Conservation (phyloP, 2,113 vertebrate species). For the Perca schrenkii region DNA sequence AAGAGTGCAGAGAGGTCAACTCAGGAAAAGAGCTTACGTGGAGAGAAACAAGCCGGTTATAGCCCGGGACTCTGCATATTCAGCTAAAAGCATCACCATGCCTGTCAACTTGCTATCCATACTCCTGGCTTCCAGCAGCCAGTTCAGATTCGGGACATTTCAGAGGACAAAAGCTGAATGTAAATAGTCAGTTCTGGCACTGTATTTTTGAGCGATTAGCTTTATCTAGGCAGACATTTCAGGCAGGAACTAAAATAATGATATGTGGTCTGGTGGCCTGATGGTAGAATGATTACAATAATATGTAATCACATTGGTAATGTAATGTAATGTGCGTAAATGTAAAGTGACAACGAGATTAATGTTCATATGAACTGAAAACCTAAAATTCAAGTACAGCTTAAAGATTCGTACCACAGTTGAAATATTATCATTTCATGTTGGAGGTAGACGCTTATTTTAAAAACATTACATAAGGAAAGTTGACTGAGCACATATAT, state of each 20-base stretch:
- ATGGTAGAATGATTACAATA: neutral
- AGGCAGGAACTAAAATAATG: constrained; percentile 6
- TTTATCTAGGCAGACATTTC: neutral
- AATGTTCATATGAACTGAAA: constrained; percentile 4
- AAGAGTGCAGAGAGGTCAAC: constrained; percentile 65
- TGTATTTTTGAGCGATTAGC: constrained; percentile 1
- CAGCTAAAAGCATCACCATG: constrained; percentile 58
- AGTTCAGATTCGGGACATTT: constrained; percentile 55
- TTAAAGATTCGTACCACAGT: neutral
- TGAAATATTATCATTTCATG: neutral
- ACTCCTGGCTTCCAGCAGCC: constrained; percentile 47
- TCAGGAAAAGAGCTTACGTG: constrained; percentile 71
- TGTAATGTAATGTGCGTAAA: neutral
- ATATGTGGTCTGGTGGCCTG: neutral
- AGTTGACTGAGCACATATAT: neutral
- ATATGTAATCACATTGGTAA: neutral
- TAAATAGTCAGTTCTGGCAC: constrained; percentile 29
- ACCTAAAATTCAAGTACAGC: neutral
- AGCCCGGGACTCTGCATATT: constrained; percentile 61
- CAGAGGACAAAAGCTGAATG: constrained; percentile 31
- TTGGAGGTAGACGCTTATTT: neutral
- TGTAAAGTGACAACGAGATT: neutral
- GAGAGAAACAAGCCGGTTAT: constrained; percentile 64
- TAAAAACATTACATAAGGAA: neutral
- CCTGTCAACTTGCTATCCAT: constrained; percentile 61